phyloP scores from a whole-genome alignment of 2,113 vertebrate genomes.

The Alethe diademata region DNA sequence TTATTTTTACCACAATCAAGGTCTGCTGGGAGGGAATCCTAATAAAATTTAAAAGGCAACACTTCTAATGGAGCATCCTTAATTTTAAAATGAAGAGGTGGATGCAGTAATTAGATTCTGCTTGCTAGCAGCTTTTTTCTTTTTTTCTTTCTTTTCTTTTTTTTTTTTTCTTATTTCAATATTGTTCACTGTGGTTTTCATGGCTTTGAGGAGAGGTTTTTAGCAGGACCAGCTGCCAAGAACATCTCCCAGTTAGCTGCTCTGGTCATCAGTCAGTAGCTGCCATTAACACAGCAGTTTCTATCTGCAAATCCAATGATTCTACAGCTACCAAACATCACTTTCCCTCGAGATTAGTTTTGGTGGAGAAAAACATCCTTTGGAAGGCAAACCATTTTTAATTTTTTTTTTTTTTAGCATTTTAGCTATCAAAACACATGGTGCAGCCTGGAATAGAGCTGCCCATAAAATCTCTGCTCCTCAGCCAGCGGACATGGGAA shows the following conservation, averaged over 20 bases:
- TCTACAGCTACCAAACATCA: not conserved
- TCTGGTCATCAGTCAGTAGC: not conserved
- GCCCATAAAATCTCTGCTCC: constrained; percentile 41
- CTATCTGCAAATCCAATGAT: constrained; percentile 38
- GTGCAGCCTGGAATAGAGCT: not conserved
- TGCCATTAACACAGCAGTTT: not conserved
- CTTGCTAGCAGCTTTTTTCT: not conserved
- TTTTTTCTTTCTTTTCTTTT: too few species aligned
- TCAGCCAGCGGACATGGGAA: constrained; percentile 72
- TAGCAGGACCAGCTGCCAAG: not conserved
- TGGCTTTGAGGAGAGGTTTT: not conserved
- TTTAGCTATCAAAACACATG: constrained; percentile 55
- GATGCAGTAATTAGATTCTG: not conserved
- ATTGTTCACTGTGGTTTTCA: not conserved
- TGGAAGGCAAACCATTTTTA: constrained; percentile 2
- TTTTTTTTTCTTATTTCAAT: not conserved
- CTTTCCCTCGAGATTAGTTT: not conserved
- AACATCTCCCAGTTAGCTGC: constrained; percentile 2
- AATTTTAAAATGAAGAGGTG: not conserved
- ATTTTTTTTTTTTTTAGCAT: not conserved
- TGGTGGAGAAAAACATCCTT: constrained; percentile 30
- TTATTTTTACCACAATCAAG: not conserved
- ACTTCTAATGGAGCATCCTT: not conserved
- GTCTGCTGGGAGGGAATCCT: not conserved
- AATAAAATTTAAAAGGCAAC: not conserved